A percentile compares a stretch with the other conserved stretches of the same genome.
These are phyloP conservation scores for Cassiopea andromeda DNA, from an alignment of 30 jellyfish, hydroid and myxozoan genomes.

Conservation along the genomic window DNA sequence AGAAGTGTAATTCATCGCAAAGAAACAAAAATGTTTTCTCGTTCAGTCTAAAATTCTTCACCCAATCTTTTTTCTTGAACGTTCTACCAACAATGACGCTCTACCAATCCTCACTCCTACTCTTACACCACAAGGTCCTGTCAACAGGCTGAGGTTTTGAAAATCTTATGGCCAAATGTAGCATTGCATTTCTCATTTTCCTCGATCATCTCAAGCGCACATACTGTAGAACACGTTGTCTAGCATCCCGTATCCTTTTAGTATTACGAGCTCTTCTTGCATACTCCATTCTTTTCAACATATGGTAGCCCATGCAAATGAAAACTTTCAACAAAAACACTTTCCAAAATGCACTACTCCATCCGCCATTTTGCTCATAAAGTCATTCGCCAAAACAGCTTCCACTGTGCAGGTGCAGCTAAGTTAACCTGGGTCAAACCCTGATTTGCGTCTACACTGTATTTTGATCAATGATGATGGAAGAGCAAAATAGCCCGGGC, in stretches of 20 bases:
- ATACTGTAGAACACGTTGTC: background rate
- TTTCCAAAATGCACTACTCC: background rate
- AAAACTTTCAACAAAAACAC: background rate
- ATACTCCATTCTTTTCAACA: background rate
- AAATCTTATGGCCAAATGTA: background rate
- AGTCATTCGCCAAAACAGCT: background rate
- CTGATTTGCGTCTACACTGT: background rate
- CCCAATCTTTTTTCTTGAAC: background rate
- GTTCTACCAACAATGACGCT: background rate
- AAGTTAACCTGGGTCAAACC: background rate
- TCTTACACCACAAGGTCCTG: background rate
- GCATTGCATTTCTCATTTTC: background rate
- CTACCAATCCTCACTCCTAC: background rate
- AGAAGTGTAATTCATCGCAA: conserved; percentile 27
- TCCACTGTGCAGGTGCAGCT: background rate
- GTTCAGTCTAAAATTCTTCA: conserved; percentile 25
- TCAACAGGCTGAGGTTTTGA: background rate
- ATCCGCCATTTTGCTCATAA: background rate
- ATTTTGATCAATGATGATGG: background rate
- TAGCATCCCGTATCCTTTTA: background rate
- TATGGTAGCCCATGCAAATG: background rate
- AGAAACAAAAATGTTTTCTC: conserved; percentile 6
- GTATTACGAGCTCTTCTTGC: background rate
- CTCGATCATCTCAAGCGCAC: background rate
- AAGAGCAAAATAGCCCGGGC: background rate